phyloP scores from a whole-genome alignment of 2,888 invertebrate species.

The Machimus rusticus region DNA sequence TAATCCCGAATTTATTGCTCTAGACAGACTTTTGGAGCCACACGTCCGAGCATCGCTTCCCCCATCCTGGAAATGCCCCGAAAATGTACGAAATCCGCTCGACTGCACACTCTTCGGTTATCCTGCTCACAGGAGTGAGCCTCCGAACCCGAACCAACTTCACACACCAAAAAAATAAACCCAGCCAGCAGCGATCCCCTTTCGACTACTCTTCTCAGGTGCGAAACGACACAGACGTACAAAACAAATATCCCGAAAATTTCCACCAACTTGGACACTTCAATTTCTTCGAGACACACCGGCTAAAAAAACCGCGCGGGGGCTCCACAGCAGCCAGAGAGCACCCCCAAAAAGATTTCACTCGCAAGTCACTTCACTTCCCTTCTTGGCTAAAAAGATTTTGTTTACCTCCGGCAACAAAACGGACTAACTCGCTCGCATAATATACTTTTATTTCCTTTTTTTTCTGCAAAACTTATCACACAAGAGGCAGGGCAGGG shows the following conservation, averaged over 20 bases:
- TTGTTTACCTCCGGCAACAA: conserved; percentile 21
- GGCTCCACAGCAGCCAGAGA: not conserved
- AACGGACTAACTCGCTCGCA: conserved; percentile 20
- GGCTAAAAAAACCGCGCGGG: conserved; percentile 21
- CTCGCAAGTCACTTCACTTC: not conserved
- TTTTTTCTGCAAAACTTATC: conserved; percentile 15
- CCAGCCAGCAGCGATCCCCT: not conserved
- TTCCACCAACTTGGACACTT: not conserved
- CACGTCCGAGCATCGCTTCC: not conserved
- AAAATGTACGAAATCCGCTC: not conserved
- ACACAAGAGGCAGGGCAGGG: not conserved
- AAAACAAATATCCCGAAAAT: not conserved
- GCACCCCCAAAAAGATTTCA: not conserved
- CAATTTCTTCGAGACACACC: not conserved
- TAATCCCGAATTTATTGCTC: not conserved
- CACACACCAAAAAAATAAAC: not conserved
- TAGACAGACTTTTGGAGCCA: not conserved
- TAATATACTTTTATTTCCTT: conserved; percentile 17
- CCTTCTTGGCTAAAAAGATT: not conserved
- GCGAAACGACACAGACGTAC: not conserved
- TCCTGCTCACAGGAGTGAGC: not conserved
- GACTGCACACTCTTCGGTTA: not conserved
- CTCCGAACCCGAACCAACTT: not conserved
- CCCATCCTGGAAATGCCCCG: not conserved
- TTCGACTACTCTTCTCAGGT: not conserved